These are phyloP conservation scores for Pseudomyrmex concolor DNA, from an alignment of 1,140 invertebrate genomes.

Conservation along the genomic window DNA sequence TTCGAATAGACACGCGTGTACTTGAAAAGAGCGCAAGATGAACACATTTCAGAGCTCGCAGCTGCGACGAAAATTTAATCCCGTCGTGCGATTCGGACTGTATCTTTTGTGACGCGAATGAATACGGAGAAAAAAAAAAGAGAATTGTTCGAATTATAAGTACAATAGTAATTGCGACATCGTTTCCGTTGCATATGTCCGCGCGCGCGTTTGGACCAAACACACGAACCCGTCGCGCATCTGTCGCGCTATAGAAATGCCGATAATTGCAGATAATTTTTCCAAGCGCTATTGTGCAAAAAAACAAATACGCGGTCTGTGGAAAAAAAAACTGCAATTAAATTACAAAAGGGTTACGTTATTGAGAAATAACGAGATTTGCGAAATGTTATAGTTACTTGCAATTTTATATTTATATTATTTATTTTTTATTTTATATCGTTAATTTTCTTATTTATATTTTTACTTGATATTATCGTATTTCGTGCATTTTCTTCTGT, in stretches of 20 bases:
- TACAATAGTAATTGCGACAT: constrained; percentile 56
- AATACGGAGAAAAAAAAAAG: constrained; percentile 20
- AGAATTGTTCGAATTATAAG: constrained; percentile 43
- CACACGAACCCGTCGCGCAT: constrained; percentile 10
- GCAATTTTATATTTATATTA: not conserved
- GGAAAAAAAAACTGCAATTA: not conserved
- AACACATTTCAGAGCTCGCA: not conserved
- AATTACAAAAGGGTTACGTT: constrained; percentile 10
- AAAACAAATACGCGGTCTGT: not conserved
- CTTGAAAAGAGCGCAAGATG: constrained; percentile 7
- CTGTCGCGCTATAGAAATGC: constrained; percentile 43
- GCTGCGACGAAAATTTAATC: constrained; percentile 23
- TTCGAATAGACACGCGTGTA: not conserved
- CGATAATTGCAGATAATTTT: constrained; percentile 48
- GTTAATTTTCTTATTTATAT: no score
- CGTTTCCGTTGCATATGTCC: constrained; percentile 52
- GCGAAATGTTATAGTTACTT: not conserved
- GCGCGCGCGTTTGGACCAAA: constrained; percentile 15
- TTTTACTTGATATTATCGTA: no score
- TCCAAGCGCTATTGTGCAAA: constrained; percentile 30
- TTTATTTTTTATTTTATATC: not conserved
- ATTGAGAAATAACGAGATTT: not conserved
- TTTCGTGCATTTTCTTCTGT: no score
- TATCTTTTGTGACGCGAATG: constrained; percentile 47
- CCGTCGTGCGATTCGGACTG: constrained; percentile 31